Base-by-base conservation (phyloP, 2,797 vertebrate genomes). In the Hoplostethus mediterraneus region DNA sequence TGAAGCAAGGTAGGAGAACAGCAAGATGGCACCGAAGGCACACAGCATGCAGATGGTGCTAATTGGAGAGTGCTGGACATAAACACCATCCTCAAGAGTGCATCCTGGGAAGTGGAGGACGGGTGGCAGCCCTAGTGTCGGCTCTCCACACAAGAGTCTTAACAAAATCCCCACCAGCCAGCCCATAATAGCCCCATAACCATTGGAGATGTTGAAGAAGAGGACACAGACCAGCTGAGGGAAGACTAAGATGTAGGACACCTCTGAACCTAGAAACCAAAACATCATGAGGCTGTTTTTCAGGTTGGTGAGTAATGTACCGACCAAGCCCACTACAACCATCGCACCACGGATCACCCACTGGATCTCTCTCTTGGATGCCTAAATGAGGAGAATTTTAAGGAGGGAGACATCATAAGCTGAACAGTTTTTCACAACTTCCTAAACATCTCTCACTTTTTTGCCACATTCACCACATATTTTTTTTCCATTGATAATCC, bases 161-260 rank as follows among this genome's bases (percentile, higher is more conserved):
- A 87, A 5, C 9, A 47, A 1, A 0, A 62, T 1, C 4, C 85
- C 83, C 2, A 65, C 16, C 6, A 75, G 2, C 0, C 9, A 67
- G 25, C 86, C 83, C 16, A 56, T 12, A 0, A 79, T 2, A n/a
- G 77, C 71, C 0, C 94, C 92, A 0, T 94, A 95, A 14, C 72
- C 71, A 13, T 95, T 95, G 0, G 89, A 90, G 62, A 73, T 40
- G 7, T 81, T 76, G 67, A 76, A 4, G 0, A 94, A 95, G 28
- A 95, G 89, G 3, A 89, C 78, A 0, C 94, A 95, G 56, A 92
- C 48, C 0, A 95, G 83, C 63, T 95, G 94, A 16, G 94, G 90
- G 55, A 95, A 93, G 11, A 95, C 63, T 3, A 95, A 1, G 0
- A 82, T 21, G 0, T 95, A 94, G 21, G 90, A 60, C 47, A 94